Evolutionary conservation across 2,888 invertebrate species (phyloP), one percentile per base, ranked within the genome.

Genomic region (Cybosia mesomella): DNA sequence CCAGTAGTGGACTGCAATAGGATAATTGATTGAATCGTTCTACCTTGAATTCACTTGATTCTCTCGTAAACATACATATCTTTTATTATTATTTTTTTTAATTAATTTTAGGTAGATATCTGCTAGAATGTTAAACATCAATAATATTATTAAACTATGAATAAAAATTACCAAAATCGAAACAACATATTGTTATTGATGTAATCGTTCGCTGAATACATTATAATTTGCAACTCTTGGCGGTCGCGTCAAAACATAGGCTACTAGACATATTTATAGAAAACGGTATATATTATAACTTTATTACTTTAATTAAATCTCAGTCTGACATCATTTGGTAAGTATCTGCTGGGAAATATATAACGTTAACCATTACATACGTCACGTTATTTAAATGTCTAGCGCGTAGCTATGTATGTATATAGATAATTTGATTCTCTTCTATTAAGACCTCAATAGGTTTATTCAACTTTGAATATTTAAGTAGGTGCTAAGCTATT

Each of bases 381-480:
- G 71, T 76, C 77, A 73, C 67, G 11, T 58, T 63, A 66, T 63
- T 49, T 54, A 62, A 58, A 58, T 66, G 67, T 65, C 65, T 62
- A 71, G 64, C 69, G 71, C 66, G 24, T 60, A 64, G 22, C 21
- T 59, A 2, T 54, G n/a, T 13, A 39, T 54, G 21, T 68, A 34
- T 57, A 28, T 69, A 49, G 71, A 73, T 74, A 73, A 74, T 73
- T 77, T 61, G 22, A 71, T 79, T 62, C 58, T 72, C 60, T 73
- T 68, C 71, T 72, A 69, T 76, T 61, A 74, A 76, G 61, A 60
- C 75, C 83, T 80, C 76, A 83, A 77, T 80, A 73, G 72, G 87
- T 82, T 85, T 76, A 77, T 79, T 83, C 77, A 86, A 84, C 86
- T 78, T 59, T 64, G 72, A 74, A 74, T 78, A 76, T 77, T 79